Base-by-base conservation (phyloP, 2,797 vertebrate genomes). In the Lophius americanus region DNA sequence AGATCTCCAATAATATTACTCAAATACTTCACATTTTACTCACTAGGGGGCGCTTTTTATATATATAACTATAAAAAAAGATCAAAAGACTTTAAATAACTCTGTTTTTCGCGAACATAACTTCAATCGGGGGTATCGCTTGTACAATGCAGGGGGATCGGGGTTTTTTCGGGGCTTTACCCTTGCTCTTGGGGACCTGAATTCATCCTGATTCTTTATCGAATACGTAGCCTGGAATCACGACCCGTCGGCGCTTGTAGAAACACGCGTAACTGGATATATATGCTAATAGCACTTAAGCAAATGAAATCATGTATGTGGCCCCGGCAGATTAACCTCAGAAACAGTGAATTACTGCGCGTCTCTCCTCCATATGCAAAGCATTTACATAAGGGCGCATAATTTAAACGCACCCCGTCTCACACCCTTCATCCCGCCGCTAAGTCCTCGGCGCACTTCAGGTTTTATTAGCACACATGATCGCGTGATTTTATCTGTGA, bases 231-330 rank as follows among this genome's bases (percentile, higher is more conserved):
- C 59, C 38, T n/a, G 47, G 57, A 79, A 70, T 74, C 50, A 62
- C 44, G 0, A 39, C 75, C 48, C 47, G 69, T 53, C 79, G 51
- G 11, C 60, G 61, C 42, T 11, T 33, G 56, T 55, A 47, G 9
- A 41, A 13, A 70, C 75, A 77, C 64, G 47, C 60, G 60, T 82
- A 85, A 87, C 70, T 60, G 76, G 66, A 88, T 88, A 81, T 87
- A 83, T 79, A 88, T 82, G 77, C 60, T 86, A 85, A 90, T 73
- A 83, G 51, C 88, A 87, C 86, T 88, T 84, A 88, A 70, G 79
- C 75, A 85, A 88, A 91, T 88, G 23, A 83, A 87, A 84, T 85
- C 79, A 70, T 79, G 73, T 79, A 74, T 81, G 73, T 83, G 67
- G 51, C 65, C 60, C 44, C 61, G 68, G 58, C 71, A 79, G 82